Evolutionary conservation across 2,113 vertebrate species (phyloP).

Genomic region (Daboia siamensis): DNA sequence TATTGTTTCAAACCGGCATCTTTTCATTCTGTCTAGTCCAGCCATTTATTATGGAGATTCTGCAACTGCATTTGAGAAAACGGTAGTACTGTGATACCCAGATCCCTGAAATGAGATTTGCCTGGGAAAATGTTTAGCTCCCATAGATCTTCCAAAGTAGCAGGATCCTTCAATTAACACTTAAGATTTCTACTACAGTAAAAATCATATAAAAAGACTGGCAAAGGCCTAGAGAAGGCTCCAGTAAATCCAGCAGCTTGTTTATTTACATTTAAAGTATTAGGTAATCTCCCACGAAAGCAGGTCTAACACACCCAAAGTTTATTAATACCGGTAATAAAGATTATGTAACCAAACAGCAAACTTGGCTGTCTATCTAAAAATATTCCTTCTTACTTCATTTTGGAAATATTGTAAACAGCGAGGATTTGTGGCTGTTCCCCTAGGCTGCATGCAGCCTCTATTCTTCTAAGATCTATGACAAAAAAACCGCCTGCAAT

Average conservation of each 20-base stretch:
- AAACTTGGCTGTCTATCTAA: constrained; percentile 14
- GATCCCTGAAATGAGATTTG: background rate
- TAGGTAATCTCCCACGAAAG: accelerated
- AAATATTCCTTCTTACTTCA: constrained; percentile 15
- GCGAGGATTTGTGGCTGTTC: constrained; percentile 28
- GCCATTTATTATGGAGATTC: background rate
- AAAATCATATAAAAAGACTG: background rate
- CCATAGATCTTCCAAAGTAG: background rate
- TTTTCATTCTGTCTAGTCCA: background rate
- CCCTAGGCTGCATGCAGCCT: background rate
- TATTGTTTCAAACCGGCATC: background rate
- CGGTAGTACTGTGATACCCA: background rate
- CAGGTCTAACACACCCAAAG: constrained; percentile 10
- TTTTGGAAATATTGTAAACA: constrained; percentile 14
- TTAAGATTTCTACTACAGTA: background rate
- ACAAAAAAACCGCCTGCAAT: background rate
- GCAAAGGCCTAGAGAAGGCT: background rate
- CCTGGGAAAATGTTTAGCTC: background rate
- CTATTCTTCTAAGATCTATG: background rate
- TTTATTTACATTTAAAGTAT: background rate
- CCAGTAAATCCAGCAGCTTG: background rate
- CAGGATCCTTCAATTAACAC: background rate
- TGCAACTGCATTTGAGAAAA: background rate
- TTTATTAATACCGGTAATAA: background rate
- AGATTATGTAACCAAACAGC: constrained; percentile 8